Evolutionary conservation across 2,888 invertebrate species (phyloP).

Genomic region (Lasioglossum lativentre): DNA sequence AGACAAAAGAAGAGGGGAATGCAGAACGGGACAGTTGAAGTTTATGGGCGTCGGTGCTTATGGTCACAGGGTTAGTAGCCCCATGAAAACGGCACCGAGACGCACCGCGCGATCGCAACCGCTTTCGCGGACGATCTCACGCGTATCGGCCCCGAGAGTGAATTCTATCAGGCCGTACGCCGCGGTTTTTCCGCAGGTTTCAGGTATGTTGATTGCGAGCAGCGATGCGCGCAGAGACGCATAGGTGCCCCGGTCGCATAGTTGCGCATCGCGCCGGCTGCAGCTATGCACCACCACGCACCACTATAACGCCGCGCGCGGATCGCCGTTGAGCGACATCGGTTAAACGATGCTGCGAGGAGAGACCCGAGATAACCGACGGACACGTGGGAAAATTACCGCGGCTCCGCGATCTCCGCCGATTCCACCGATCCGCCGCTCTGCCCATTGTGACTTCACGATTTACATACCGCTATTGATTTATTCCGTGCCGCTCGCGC

Average conservation of each 20-base stretch:
- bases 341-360: constrained; percentile 69
- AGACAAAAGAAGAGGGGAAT: constrained; percentile 15
- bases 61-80: constrained; percentile 19
- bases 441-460: constrained; percentile 69
- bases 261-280: constrained; percentile 55
- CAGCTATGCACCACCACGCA: constrained; percentile 60
- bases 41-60: constrained; percentile 11
- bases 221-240: constrained; percentile 68
- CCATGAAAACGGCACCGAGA: background rate
- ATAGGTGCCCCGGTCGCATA: constrained; percentile 66
- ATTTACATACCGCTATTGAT: constrained; percentile 72
- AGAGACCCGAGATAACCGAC: constrained; percentile 64
- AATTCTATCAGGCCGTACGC: constrained; percentile 70
- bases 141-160: constrained; percentile 66
- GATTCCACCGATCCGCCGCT: constrained; percentile 63
- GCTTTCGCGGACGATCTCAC: constrained; percentile 52
- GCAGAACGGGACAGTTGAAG: background rate
- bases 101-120: background rate
- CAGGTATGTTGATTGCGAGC: constrained; percentile 76
- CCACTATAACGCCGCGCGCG: constrained; percentile 58
- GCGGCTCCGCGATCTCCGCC: constrained; percentile 58
- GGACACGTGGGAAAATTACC: constrained; percentile 73
- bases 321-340: constrained; percentile 67
- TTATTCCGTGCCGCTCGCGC: constrained; percentile 60
- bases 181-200: constrained; percentile 60